Base-by-base conservation (phyloP, 1,140 invertebrate species). In the Cydia strobilella region DNA sequence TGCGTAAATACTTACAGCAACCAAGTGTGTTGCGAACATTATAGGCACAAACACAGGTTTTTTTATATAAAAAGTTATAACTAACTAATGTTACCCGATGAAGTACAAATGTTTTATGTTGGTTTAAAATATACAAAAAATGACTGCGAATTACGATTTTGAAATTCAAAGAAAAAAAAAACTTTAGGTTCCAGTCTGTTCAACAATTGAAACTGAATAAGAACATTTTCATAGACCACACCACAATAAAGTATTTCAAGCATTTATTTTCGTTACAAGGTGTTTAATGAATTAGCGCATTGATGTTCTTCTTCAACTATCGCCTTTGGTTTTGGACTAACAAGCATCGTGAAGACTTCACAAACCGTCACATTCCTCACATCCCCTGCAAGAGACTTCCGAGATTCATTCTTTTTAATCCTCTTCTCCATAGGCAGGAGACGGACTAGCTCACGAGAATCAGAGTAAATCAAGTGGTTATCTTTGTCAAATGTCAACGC, bases 401-500 rank as follows among this genome's bases (percentile, higher is more conserved):
- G 20, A 59, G 54, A 59, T 23, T 59, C 54, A 23, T 23, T 59
- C 20, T 59, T 59, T 20, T 59, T 59, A 0, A 59, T 35, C 10
- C 31, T 31, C 65, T 35, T 69, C 27, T 69, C 27, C 65, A 69
- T 69, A 2, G 65, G 27, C n/a, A 69, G 18, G 2, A 69, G n/a
- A 25, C 65, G 65, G 9, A 69, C 65, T 10, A 69, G 10, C 27
- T 69, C 65, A 2, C 31, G 65, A 18, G 65, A 69, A 18, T 69
- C 65, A 15, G 65, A 69, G 15, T 35, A 69, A 69, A 69, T 69
- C 27, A 69, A 35, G 31, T 69, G 65, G 31, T 69, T 69, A 10
- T 69, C 65, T 35, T 69, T 69, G 13, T 69, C 65, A 39, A 69
- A 69, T 39, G 65, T 69, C n/a, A 69, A 35, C 4, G 65, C 65